Conservation (phyloP, 2,888 invertebrate genomes). For the Tetanocera ferruginea region DNA sequence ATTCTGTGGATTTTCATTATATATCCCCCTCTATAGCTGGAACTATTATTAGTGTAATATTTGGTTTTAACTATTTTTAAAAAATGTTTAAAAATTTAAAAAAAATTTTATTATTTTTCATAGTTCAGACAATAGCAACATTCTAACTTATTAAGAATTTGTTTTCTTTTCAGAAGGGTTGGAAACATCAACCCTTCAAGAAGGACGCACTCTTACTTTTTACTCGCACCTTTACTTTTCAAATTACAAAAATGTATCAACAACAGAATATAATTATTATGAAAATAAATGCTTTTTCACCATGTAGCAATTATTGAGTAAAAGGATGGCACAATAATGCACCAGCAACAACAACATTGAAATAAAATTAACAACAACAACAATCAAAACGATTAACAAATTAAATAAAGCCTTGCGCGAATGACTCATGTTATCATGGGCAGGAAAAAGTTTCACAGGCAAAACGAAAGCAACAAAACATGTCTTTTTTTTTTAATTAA, state of each 20-base stretch:
- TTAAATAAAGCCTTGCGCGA: slow-evolving; percentile 33
- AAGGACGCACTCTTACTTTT: no score
- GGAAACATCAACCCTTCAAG: no score
- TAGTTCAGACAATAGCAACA: no score
- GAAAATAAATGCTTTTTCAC: neutral
- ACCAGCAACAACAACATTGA: neutral
- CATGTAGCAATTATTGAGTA: slow-evolving; percentile 6
- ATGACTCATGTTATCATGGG: slow-evolving; percentile 22
- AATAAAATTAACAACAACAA: slow-evolving; percentile 11
- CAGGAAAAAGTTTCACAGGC: slow-evolving; percentile 1
- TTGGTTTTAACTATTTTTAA: no score
- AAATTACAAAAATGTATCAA: neutral
- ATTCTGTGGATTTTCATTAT: no score
- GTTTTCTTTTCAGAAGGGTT: no score
- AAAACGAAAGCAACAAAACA: slow-evolving; percentile 13
- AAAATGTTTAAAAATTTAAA: no score
- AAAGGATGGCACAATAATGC: slow-evolving; percentile 15
- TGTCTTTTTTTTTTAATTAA: neutral
- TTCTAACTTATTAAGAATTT: no score
- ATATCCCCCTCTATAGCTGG: no score
- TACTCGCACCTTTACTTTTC: neutral
- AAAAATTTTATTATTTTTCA: no score
- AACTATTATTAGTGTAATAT: no score
- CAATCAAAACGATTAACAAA: slow-evolving; percentile 43
- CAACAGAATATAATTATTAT: neutral